Percentiles rank a stretch among this genome's conserved stretches.
Evolutionary conservation across 2,888 invertebrate species (phyloP).

Genomic region (Empis stercorea): DNA sequence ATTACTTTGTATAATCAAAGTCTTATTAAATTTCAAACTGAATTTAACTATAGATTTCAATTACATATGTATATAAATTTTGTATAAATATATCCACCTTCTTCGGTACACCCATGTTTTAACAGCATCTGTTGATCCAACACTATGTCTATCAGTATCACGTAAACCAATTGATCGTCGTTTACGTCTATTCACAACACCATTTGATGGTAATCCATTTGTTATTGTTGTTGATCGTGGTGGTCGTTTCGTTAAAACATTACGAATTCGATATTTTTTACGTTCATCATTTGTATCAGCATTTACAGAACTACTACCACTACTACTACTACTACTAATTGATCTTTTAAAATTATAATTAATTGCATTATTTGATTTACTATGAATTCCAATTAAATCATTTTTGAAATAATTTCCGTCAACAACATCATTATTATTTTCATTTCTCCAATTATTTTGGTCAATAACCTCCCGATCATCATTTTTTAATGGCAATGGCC

Average conservation of each 20-base stretch:
- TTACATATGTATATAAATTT: background rate
- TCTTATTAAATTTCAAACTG: no score
- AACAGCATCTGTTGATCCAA: slow-evolving; percentile 12
- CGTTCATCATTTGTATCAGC: background rate
- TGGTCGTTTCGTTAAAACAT: slow-evolving; percentile 5
- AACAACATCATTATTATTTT: background rate
- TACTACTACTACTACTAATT: slow-evolving; percentile 1
- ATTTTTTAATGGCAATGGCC: no score
- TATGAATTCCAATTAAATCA: no score
- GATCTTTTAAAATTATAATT: background rate
- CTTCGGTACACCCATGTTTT: slow-evolving; percentile 14
- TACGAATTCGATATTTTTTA: background rate
- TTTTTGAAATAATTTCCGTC: no score
- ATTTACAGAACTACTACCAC: background rate
- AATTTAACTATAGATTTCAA: no score
- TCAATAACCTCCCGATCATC: background rate
- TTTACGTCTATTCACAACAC: slow-evolving; percentile 1
- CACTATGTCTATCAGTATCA: background rate
- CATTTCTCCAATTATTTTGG: background rate
- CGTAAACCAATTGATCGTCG: slow-evolving; percentile 2
- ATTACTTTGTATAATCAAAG: no score
- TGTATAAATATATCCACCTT: no score
- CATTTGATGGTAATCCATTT: background rate
- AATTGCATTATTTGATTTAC: no score
- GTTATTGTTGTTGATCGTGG: no score